Base-by-base conservation (phyloP, 1,140 invertebrate genomes). In the Lepidotrigona ventralis region DNA sequence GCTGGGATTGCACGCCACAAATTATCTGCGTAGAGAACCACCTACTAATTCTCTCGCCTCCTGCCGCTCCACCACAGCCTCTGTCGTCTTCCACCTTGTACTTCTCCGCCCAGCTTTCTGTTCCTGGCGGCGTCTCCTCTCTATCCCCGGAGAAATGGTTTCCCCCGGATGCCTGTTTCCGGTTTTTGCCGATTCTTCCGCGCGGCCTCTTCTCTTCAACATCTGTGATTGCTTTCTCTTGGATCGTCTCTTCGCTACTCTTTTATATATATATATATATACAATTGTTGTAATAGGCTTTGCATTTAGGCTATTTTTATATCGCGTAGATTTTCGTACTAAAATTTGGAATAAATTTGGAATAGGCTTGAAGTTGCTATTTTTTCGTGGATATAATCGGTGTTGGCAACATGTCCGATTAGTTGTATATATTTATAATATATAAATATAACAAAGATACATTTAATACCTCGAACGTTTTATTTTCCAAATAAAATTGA, bases 1-100 rank as follows among this genome's bases (percentile, higher is more conserved):
- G 63, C 53, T 71, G 85, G 76, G 86, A 85, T 90, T 87, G 84
- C 88, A 89, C 58, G 88, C 78, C 88, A 84, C 88, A 90, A 90
- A 90, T 90, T 89, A 89, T 90, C 88, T 86, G 84, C 86, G 78
- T 86, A 86, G 74, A 79, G 81, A 81, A 71, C 81, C 79, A 86
- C 84, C 81, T 70, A 88, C 78, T 88, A 89, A 89, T 88, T 86
- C 85, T 81, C 79, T 86, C 75, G 78, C 74, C 74, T 86, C 69
- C 39, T 77, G 33, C 74, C 70, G 33, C 51, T 33, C 39, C 23
- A 17, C 68, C 70, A 17, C n/a, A 70, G 51, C 54, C 74, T 60
- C 17, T 70, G 14, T 64, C 19, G 54, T 54, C 71, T 81, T 83
- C 66, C 54, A 46, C 64, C 76, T 84, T 84, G 71, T 84, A 79